Conservation (phyloP, 2,797 vertebrate species). For the Champsocephalus gunnari region DNA sequence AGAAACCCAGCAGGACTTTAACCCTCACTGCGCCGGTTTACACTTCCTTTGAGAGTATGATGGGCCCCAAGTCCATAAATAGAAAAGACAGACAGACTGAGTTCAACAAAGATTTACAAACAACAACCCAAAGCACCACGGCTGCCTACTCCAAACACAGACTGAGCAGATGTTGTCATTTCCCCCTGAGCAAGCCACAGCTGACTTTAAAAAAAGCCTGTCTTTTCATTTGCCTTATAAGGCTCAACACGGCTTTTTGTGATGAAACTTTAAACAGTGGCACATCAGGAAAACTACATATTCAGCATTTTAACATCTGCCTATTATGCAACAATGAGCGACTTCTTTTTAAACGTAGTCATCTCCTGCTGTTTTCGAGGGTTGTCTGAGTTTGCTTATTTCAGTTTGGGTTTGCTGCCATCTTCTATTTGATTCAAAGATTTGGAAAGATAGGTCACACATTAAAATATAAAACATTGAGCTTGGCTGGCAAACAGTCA, state of each 20-base stretch:
- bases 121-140: not conserved
- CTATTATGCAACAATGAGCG: not conserved
- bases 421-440: not conserved
- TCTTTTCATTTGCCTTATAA: conserved; percentile 45
- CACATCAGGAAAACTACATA: not conserved
- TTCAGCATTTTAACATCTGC: conserved; percentile 14
- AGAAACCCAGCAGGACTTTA: conserved; percentile 57
- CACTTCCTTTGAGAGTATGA: not conserved
- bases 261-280: conserved; percentile 6
- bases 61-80: conserved; percentile 20
- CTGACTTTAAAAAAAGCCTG: conserved; percentile 35
- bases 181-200: conserved; percentile 46
- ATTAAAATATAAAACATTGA: conserved; percentile 20
- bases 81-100: conserved; percentile 18
- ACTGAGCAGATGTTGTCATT: conserved; percentile 41
- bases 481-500: conserved; percentile 8
- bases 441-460: not conserved
- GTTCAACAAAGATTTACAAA: conserved; percentile 15
- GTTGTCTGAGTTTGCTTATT: not conserved
- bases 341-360: not conserved
- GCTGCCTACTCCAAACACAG: conserved; percentile 10
- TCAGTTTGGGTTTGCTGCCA: not conserved
- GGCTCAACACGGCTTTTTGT: conserved; percentile 5
- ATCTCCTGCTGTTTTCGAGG: not conserved
- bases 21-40: conserved; percentile 33